Conservation (phyloP, 64 coral and sea anemone species). For the Porites australiensis region DNA sequence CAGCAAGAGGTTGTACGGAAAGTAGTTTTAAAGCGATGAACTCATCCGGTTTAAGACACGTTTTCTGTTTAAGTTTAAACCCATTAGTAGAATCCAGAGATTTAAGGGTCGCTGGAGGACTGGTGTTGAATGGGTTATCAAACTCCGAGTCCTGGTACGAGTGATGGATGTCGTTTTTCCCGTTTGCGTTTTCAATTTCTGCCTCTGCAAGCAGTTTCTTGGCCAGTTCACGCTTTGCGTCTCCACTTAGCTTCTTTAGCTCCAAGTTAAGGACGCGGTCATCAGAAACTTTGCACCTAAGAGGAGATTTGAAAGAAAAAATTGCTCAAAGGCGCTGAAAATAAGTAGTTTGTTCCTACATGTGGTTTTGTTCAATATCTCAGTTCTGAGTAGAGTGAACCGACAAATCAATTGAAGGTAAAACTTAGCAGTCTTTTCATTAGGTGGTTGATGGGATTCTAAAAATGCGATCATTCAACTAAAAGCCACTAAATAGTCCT, state of each 20-base stretch:
- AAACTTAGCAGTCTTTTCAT: no score
- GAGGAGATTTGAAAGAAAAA: not conserved
- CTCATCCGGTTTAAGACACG: slow-evolving; percentile 62
- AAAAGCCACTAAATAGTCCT: no score
- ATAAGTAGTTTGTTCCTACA: no score
- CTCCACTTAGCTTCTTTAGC: slow-evolving; percentile 67
- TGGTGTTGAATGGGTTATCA: slow-evolving; percentile 86
- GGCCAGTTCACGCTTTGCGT: slow-evolving; percentile 34
- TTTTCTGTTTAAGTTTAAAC: slow-evolving; percentile 20
- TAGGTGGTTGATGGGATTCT: no score
- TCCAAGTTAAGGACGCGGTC: slow-evolving; percentile 55
- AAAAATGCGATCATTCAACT: no score
- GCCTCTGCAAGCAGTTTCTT: slow-evolving; percentile 49
- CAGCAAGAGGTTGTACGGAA: slow-evolving; percentile 52
- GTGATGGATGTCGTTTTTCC: not conserved
- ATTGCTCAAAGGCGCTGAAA: not conserved
- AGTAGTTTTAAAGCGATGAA: slow-evolving; percentile 66
- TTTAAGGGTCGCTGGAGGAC: slow-evolving; percentile 48
- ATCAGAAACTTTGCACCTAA: slow-evolving; percentile 52
- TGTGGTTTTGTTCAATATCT: no score
- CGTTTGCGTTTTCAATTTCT: not conserved
- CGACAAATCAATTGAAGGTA: no score
- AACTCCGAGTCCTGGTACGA: slow-evolving; percentile 76
- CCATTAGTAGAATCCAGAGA: slow-evolving; percentile 39
- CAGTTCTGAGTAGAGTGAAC: no score